Conservation (phyloP, 2,113 vertebrate genomes). For the Psettodes erumei region DNA sequence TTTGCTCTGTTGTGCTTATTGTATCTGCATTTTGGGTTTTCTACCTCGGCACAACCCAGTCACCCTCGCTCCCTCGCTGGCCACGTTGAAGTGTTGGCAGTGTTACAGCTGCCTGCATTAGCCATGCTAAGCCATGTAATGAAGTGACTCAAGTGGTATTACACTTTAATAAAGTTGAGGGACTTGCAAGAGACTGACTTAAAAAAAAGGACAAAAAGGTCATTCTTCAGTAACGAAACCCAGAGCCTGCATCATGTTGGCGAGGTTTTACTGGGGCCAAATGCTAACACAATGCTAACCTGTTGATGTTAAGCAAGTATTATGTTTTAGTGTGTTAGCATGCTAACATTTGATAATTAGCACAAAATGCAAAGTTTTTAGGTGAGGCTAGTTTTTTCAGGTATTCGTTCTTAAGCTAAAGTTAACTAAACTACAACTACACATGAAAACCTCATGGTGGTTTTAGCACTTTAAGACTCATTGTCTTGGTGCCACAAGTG, state of each 20-base stretch:
- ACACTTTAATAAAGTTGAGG: background rate
- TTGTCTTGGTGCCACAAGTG: background rate
- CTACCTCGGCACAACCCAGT: background rate
- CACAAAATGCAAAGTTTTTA: background rate
- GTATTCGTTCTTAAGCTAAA: background rate
- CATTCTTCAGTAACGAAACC: background rate
- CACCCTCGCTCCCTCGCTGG: background rate
- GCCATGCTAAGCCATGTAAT: background rate
- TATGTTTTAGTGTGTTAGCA: background rate
- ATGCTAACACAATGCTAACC: background rate
- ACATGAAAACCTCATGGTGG: too few relatives aligned
- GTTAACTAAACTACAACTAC: too few relatives aligned
- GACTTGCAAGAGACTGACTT: background rate
- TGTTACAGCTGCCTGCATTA: background rate
- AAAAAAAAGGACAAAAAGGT: background rate
- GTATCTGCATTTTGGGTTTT: constrained; percentile 10
- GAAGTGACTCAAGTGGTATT: background rate
- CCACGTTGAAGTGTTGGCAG: background rate
- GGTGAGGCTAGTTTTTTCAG: background rate
- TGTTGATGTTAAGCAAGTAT: background rate
- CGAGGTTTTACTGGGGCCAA: too few relatives aligned
- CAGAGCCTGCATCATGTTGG: background rate
- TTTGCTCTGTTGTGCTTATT: constrained; percentile 6
- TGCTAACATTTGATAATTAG: background rate
- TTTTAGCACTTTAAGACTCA: background rate